Conservation (phyloP, 2,797 vertebrate species). For the Labroides dimidiatus region DNA sequence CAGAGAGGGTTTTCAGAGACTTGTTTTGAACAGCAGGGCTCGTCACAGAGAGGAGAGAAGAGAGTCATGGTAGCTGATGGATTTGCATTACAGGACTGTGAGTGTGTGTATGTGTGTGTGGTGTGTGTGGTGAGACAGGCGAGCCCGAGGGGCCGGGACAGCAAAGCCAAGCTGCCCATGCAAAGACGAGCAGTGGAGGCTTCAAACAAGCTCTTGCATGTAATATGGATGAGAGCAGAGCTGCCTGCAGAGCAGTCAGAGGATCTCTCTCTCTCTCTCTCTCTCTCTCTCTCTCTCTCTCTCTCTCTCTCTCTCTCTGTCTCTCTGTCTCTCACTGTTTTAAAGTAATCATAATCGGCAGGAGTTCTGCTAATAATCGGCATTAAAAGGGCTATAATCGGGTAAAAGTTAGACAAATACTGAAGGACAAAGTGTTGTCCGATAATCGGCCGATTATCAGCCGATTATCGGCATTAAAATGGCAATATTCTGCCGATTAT, state of each 20-base stretch:
- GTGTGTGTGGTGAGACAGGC: slow-evolving; percentile 45
- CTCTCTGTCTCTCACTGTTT: too few species aligned
- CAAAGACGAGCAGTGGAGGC: slow-evolving; percentile 65
- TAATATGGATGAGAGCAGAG: slow-evolving; percentile 81
- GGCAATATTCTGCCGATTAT: too few species aligned
- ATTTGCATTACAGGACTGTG: slow-evolving; percentile 51
- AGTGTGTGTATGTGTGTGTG: slow-evolving; percentile 34
- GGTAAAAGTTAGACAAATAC: too few species aligned
- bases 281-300: too few species aligned
- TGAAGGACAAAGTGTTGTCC: too few species aligned
- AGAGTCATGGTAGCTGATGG: slow-evolving; percentile 36
- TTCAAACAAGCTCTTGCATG: slow-evolving; percentile 80
- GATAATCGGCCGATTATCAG: too few species aligned
- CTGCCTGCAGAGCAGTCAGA: slow-evolving; percentile 60
- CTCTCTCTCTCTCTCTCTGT: too few species aligned
- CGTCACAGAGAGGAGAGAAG: slow-evolving; percentile 17
- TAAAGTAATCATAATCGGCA: too few species aligned
- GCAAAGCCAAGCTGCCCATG: slow-evolving; percentile 68
- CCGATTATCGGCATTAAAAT: too few species aligned
- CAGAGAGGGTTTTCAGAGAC: slow-evolving; percentile 7
- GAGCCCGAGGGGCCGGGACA: slow-evolving; percentile 53
- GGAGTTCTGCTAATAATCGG: too few species aligned
- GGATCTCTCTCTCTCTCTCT: too few species aligned
- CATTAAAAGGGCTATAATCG: too few species aligned
- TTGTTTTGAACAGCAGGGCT: slow-evolving; percentile 37